Conservation (phyloP, 2,113 vertebrate genomes). For the Urocynchramus pylzowi region DNA sequence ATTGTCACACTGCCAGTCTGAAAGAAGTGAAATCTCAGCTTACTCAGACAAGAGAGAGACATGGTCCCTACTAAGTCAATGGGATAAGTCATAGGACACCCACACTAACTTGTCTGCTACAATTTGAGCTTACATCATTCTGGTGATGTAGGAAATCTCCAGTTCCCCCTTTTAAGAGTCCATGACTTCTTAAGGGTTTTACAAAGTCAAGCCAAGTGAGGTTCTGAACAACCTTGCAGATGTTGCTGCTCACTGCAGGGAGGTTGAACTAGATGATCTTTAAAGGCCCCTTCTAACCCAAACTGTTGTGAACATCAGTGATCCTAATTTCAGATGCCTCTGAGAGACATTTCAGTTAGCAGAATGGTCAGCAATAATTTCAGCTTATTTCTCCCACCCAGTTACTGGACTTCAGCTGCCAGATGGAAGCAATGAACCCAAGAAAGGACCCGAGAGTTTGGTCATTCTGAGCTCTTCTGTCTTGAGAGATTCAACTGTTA, state of each 20-base stretch:
- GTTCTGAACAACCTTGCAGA: not conserved
- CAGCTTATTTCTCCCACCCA: not conserved
- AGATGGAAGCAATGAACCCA: not conserved
- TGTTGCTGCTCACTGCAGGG: accelerated
- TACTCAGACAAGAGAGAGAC: not conserved
- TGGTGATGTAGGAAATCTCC: not conserved
- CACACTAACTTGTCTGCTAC: not conserved
- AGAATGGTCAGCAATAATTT: not conserved
- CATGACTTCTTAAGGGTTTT: not conserved
- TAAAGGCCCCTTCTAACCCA: not conserved
- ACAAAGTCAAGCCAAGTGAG: not conserved
- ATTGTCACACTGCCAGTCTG: not conserved
- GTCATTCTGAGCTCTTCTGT: not conserved
- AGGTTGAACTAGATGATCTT: not conserved
- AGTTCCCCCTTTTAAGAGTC: not conserved
- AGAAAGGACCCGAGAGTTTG: not conserved
- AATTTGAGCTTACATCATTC: not conserved
- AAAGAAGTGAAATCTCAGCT: not conserved
- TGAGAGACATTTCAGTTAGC: not conserved
- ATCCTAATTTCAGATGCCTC: not conserved
- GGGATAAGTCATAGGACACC: not conserved
- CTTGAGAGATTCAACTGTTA: not conserved
- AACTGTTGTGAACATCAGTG: not conserved
- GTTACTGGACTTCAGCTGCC: not conserved
- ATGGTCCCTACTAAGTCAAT: not conserved